Conservation (phyloP, 1,140 invertebrate genomes). For the Papilio xuthus region DNA sequence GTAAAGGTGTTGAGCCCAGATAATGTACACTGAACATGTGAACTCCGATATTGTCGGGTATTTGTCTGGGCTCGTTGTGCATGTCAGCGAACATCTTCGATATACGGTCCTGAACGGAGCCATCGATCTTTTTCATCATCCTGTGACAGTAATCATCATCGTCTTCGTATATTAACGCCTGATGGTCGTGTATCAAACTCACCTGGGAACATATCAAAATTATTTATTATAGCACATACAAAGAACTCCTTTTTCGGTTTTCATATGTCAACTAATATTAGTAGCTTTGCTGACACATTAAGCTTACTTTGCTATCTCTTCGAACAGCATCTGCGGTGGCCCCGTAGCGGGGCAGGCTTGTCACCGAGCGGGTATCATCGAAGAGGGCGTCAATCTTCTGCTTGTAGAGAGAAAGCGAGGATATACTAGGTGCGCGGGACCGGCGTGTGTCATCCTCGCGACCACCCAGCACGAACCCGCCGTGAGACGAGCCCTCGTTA, state of each 20-base stretch:
- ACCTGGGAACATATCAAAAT: constrained; percentile 50
- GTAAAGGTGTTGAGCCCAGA: constrained; percentile 89
- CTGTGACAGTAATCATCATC: constrained; percentile 70
- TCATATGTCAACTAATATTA: not conserved
- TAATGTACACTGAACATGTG: constrained; percentile 89
- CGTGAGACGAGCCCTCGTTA: constrained; percentile 58
- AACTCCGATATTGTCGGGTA: constrained; percentile 74
- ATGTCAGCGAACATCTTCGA: constrained; percentile 93
- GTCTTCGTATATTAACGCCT: constrained; percentile 69
- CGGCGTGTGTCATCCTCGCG: constrained; percentile 73
- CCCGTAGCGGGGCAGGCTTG: constrained; percentile 69
- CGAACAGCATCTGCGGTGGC: constrained; percentile 72
- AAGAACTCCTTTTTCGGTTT: not conserved
- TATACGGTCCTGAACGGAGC: constrained; percentile 91
- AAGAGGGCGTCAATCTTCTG: constrained; percentile 93
- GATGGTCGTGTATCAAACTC: constrained; percentile 62
- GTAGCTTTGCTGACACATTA: too few species aligned
- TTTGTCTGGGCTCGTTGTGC: constrained; percentile 83
- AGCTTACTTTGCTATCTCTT: constrained; percentile 65
- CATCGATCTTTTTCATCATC: constrained; percentile 80
- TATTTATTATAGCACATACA: constrained; percentile 19
- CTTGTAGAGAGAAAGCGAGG: constrained; percentile 87
- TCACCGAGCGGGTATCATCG: constrained; percentile 83
- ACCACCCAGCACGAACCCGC: constrained; percentile 68
- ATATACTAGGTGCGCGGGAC: constrained; percentile 80